Evolutionary conservation across 2,888 invertebrate genomes (phyloP).

Genomic region (Antitype chi): DNA sequence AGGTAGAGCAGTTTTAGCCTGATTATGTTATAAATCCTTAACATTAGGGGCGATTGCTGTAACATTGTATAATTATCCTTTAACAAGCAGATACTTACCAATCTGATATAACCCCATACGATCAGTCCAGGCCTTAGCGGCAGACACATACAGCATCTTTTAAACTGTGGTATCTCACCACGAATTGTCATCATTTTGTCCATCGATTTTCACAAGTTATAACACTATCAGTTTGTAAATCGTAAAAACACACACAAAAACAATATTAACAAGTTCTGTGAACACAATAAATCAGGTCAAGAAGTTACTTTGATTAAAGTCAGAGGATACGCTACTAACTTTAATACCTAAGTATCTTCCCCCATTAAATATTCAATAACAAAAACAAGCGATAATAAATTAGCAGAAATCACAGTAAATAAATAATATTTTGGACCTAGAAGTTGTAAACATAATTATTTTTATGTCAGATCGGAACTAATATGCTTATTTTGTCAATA

Average conservation of each 20-base stretch:
- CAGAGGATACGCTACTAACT: background rate
- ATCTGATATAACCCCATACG: slow-evolving; percentile 37
- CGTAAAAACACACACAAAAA: background rate
- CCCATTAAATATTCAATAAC: slow-evolving; percentile 15
- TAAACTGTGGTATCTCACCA: slow-evolving; percentile 37
- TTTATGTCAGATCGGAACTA: background rate
- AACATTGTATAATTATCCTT: background rate
- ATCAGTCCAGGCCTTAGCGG: slow-evolving; percentile 34
- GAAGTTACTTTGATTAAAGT: background rate
- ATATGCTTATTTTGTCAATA: background rate
- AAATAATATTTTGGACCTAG: slow-evolving; percentile 13
- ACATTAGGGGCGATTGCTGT: background rate
- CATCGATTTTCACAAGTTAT: background rate
- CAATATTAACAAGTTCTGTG: background rate
- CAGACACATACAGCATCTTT: slow-evolving; percentile 43
- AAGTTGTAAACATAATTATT: slow-evolving; percentile 8
- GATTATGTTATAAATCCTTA: background rate
- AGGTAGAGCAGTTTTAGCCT: background rate
- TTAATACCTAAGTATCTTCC: background rate
- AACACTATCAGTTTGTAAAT: background rate
- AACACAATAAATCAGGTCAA: background rate
- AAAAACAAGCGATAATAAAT: slow-evolving; percentile 30
- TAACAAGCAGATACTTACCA: slow-evolving; percentile 34
- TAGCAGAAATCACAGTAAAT: background rate
- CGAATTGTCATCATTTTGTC: slow-evolving; percentile 18